Evolutionary conservation across 2,113 vertebrate genomes (phyloP).

Genomic region (Tragulus kanchil): DNA sequence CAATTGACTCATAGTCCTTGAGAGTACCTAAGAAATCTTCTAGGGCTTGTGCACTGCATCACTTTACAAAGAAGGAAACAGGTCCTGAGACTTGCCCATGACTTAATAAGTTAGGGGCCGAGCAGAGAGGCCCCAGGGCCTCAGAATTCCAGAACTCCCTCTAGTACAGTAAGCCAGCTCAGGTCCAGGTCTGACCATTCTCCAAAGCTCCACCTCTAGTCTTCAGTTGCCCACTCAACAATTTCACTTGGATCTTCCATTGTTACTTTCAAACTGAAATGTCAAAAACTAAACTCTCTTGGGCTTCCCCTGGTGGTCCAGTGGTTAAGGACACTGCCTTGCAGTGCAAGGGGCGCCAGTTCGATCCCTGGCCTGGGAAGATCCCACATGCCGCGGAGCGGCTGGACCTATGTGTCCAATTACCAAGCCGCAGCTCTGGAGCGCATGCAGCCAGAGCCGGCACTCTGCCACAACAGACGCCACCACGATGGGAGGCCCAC

Average conservation of each 20-base stretch:
- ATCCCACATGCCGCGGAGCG: too few species aligned
- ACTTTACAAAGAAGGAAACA: conserved; percentile 23
- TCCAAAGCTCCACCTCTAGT: neutral
- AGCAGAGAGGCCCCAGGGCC: neutral
- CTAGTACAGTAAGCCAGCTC: neutral
- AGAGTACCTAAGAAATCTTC: neutral
- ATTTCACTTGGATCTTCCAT: conserved; percentile 30
- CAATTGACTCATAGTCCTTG: conserved; percentile 20
- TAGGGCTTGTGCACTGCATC: neutral
- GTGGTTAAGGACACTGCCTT: too few species aligned
- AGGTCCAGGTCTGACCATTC: neutral
- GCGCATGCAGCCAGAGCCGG: too few species aligned
- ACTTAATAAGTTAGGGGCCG: neutral
- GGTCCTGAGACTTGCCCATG: neutral
- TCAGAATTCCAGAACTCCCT: neutral
- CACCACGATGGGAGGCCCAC: too few species aligned
- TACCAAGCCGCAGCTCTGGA: too few species aligned
- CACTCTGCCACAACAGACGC: too few species aligned
- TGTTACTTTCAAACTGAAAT: conserved; percentile 9
- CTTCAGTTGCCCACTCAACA: neutral
- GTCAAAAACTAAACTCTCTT: neutral
- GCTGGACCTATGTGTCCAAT: too few species aligned
- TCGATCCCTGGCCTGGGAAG: too few species aligned
- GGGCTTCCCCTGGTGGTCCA: too few species aligned
- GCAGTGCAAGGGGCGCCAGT: too few species aligned